These are phyloP conservation scores for Augiades crinisus DNA, from an alignment of 2,888 invertebrate species.

Conservation along the genomic window DNA sequence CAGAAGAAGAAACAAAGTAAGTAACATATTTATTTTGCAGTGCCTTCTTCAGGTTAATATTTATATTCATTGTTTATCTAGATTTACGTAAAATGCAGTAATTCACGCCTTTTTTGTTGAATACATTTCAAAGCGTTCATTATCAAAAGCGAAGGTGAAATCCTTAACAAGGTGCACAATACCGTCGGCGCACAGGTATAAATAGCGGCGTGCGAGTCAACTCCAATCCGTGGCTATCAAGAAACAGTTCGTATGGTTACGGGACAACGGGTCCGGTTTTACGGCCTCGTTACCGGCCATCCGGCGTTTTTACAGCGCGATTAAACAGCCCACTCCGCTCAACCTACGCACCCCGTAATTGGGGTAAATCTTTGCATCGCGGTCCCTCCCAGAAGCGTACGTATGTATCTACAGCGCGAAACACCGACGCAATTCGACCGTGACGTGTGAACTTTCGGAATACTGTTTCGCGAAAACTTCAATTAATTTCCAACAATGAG, in stretches of 20 bases:
- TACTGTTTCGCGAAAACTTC: constrained; percentile 4
- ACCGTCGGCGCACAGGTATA: constrained; percentile 2
- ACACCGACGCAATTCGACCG: background rate
- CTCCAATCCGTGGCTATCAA: constrained; percentile 38
- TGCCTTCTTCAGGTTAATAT: no score
- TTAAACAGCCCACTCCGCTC: constrained; percentile 58
- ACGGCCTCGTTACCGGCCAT: constrained; percentile 69
- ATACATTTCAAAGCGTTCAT: background rate
- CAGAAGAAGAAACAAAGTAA: no score
- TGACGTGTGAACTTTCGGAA: constrained; percentile 2
- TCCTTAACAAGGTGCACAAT: constrained; percentile 22
- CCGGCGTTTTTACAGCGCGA: constrained; percentile 70
- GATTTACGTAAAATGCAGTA: background rate
- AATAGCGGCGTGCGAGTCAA: background rate
- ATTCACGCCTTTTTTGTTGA: no score
- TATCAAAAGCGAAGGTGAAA: constrained; percentile 18
- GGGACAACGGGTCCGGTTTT: constrained; percentile 51
- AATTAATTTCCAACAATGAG: constrained; percentile 27
- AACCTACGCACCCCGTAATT: constrained; percentile 63
- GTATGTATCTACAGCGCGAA: constrained; percentile 28
- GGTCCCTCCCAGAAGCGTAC: constrained; percentile 35
- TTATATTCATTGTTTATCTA: background rate
- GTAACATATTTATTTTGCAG: no score
- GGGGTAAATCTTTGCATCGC: constrained; percentile 69
- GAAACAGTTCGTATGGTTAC: constrained; percentile 47